Conservation (phyloP, 2,113 vertebrate genomes). For the Blennius ocellaris region DNA sequence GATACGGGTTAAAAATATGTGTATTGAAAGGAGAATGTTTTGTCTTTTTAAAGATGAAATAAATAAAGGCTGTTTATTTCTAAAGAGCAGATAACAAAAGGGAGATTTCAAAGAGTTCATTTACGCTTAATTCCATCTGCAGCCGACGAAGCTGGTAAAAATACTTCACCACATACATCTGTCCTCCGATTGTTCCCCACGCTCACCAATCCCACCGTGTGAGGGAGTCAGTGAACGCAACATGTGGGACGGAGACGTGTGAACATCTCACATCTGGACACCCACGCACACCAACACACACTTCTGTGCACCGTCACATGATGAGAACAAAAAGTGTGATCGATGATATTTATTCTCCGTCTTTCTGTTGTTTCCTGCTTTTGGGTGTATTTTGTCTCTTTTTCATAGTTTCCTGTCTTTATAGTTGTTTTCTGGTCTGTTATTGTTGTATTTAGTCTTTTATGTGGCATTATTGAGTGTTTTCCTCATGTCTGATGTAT, state of each 20-base stretch:
- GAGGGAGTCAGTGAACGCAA: slow-evolving; percentile 69
- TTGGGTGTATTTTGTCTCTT: too few relatives aligned
- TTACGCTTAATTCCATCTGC: slow-evolving; percentile 79
- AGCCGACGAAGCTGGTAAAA: slow-evolving; percentile 71
- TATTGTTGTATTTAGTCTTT: too few relatives aligned
- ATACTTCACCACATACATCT: slow-evolving; percentile 74
- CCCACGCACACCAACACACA: too few relatives aligned
- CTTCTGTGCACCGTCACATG: too few relatives aligned
- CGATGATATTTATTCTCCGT: too few relatives aligned
- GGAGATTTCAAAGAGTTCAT: slow-evolving; percentile 75
- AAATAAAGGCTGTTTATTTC: slow-evolving; percentile 65
- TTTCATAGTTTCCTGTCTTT: too few relatives aligned
- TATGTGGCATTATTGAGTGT: too few relatives aligned
- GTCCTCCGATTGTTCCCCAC: slow-evolving; percentile 76
- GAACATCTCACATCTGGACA: slow-evolving; percentile 33
- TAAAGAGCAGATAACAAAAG: slow-evolving; percentile 67
- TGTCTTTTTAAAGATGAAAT: slow-evolving; percentile 75
- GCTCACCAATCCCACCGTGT: slow-evolving; percentile 81
- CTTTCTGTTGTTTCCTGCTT: too few relatives aligned
- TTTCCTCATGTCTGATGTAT: too few relatives aligned
- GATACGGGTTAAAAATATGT: slow-evolving; percentile 75
- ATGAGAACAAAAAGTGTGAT: too few relatives aligned
- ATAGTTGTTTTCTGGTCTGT: too few relatives aligned
- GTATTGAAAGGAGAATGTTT: slow-evolving; percentile 68
- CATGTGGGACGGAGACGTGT: slow-evolving; percentile 64